Percentiles rank a stretch among this genome's conserved stretches.
These are phyloP conservation scores for Narcine bancroftii DNA, from an alignment of 2,113 vertebrate species.

Conservation along the genomic window DNA sequence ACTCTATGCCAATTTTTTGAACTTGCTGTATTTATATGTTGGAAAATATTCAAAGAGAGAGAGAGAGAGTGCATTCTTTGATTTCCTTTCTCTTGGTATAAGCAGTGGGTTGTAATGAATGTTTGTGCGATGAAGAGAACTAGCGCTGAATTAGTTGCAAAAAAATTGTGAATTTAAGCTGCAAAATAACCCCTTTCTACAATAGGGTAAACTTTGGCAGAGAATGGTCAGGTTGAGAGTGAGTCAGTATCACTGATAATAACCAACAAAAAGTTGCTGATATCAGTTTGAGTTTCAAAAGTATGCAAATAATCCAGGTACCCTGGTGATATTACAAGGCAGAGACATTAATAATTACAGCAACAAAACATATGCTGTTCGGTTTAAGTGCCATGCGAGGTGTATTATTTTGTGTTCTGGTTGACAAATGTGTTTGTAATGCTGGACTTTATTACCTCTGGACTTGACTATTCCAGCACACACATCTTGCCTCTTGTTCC, in stretches of 20 bases:
- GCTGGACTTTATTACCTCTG: too few relatives aligned
- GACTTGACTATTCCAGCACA: too few relatives aligned
- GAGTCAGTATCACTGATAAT: background rate
- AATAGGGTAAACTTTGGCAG: background rate
- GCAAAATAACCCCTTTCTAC: background rate
- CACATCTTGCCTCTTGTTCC: too few relatives aligned
- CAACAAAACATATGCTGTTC: background rate
- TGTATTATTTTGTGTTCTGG: background rate
- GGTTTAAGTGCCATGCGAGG: background rate
- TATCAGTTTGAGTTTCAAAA: background rate
- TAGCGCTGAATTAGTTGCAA: background rate
- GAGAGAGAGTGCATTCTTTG: background rate
- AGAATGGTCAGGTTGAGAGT: background rate
- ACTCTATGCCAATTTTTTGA: background rate
- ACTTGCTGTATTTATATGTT: background rate
- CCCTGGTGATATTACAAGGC: background rate
- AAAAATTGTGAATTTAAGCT: background rate
- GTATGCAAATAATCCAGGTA: background rate
- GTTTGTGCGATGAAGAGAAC: background rate
- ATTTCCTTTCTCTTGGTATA: background rate
- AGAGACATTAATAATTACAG: background rate
- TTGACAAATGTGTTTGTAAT: background rate
- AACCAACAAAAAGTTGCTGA: background rate
- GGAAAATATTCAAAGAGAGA: background rate
- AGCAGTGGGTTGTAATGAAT: background rate